Conservation (phyloP, 2,888 invertebrate genomes). For the Ptilodon capucinus region DNA sequence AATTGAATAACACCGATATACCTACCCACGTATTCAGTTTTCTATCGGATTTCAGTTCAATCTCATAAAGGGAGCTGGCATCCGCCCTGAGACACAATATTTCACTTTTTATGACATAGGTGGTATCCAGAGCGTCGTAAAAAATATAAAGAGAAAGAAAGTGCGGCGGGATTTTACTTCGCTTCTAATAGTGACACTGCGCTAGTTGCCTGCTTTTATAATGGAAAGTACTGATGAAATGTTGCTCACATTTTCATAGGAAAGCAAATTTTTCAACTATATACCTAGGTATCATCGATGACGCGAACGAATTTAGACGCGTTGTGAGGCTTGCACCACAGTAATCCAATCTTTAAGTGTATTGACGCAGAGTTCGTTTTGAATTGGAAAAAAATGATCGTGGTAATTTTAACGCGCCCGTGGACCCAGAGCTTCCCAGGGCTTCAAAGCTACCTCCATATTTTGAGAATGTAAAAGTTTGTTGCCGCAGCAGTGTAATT, state of each 20-base stretch:
- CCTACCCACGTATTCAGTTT: slow-evolving; percentile 36
- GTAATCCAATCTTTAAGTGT: too few relatives aligned
- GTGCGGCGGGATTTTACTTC: slow-evolving; percentile 60
- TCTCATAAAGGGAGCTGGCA: slow-evolving; percentile 68
- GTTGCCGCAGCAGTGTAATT: slow-evolving; percentile 44
- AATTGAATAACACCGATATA: not conserved
- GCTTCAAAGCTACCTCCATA: too few relatives aligned
- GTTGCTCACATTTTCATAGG: too few relatives aligned
- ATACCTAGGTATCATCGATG: too few relatives aligned
- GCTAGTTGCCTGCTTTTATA: slow-evolving; percentile 45
- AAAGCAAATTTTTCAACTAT: too few relatives aligned
- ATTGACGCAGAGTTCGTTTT: too few relatives aligned
- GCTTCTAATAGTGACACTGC: slow-evolving; percentile 62
- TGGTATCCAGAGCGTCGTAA: slow-evolving; percentile 68
- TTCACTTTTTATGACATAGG: slow-evolving; percentile 78
- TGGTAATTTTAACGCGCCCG: too few relatives aligned
- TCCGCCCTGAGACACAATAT: slow-evolving; percentile 73
- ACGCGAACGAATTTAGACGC: too few relatives aligned
- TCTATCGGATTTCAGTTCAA: slow-evolving; percentile 72
- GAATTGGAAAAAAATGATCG: too few relatives aligned
- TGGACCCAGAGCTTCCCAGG: too few relatives aligned
- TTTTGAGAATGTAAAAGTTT: slow-evolving; percentile 6
- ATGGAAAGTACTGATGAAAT: too few relatives aligned
- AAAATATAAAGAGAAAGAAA: slow-evolving; percentile 72
- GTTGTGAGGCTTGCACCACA: too few relatives aligned